Evolutionary conservation across 2,888 invertebrate genomes (phyloP), one percentile per base, ranked within the genome.

Genomic region (Archips xylosteana): DNA sequence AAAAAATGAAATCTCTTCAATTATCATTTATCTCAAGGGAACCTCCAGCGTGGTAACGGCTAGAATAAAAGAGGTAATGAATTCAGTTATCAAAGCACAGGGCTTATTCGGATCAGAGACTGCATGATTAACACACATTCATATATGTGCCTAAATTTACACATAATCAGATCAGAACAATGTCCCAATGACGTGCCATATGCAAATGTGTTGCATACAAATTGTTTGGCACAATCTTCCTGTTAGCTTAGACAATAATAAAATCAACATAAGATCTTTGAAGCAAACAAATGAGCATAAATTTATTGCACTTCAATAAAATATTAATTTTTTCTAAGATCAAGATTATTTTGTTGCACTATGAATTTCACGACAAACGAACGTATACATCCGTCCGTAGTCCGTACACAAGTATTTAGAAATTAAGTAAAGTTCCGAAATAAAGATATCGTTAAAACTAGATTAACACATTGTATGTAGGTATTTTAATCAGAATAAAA

Each of bases 201-300:
- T 73, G 75, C 69, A 63, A 77, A 76, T 77, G 32, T 34, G 66
- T 69, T 75, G 76, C 75, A 72, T 73, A 73, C 70, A 34, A 62
- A 75, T 75, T 59, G 47, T 66, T 59, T 65, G n/a, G 47, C 10
- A 45, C 65, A 12, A 36, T 63, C 63, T 69, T 73, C 63, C 51
- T 42, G 68, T 49, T 64, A n/a, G 57, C 57, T 63, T 67, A 54
- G 15, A 54, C 8, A 54, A 32, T 23, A 49, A 49, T 54, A 54
- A 54, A 51, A 51, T 15, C 5, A 51, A 51, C 51, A 5, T n/a
- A 51, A 54, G 23, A 54, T 6, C 23, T 54, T 23, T 54, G 23
- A 54, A 54, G 23, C 15, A 54, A 54, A 9, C 39, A 39, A 54
- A 23, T 8, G 23, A 9, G 54, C 23, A 2, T 15, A 8, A 57